Evolutionary conservation across 2,888 invertebrate species (phyloP).

Genomic region (Mactromeris polynyma): DNA sequence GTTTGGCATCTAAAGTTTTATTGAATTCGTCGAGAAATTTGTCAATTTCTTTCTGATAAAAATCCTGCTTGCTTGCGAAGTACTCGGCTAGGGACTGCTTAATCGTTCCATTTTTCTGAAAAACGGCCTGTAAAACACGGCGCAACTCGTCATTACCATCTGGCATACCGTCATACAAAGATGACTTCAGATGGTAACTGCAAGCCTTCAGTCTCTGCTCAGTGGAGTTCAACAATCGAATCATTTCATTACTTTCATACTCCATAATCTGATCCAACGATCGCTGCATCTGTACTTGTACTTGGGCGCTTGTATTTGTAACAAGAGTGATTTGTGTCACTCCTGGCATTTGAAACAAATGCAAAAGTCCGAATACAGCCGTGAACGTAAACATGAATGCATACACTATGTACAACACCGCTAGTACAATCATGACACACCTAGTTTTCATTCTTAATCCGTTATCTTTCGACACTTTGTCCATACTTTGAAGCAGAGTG

Average conservation of each 20-base stretch:
- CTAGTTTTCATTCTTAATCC: conserved; percentile 66
- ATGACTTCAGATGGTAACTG: conserved; percentile 75
- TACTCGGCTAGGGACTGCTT: conserved; percentile 63
- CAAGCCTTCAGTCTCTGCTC: conserved; percentile 78
- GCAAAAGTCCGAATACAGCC: conserved; percentile 80
- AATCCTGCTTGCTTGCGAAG: conserved; percentile 66
- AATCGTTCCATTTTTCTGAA: conserved; percentile 72
- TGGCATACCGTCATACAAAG: conserved; percentile 63
- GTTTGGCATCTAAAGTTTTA: conserved; percentile 73
- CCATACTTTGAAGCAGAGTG: conserved; percentile 72
- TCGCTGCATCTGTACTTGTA: conserved; percentile 75
- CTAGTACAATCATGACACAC: conserved; percentile 72
- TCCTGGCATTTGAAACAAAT: conserved; percentile 75
- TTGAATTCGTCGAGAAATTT: conserved; percentile 78
- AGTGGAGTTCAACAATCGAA: conserved; percentile 71
- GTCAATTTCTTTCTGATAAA: conserved; percentile 72
- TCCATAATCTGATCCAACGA: conserved; percentile 72
- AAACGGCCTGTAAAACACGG: conserved; percentile 69
- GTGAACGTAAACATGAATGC: conserved; percentile 82
- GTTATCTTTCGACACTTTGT: conserved; percentile 46
- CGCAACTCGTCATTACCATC: conserved; percentile 58
- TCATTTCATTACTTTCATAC: conserved; percentile 77
- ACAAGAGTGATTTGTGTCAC: conserved; percentile 73
- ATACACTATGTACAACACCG: conserved; percentile 79
- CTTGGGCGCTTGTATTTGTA: conserved; percentile 76